These are phyloP conservation scores for Columba livia DNA, from an alignment of 2,113 vertebrate genomes.

Conservation along the genomic window DNA sequence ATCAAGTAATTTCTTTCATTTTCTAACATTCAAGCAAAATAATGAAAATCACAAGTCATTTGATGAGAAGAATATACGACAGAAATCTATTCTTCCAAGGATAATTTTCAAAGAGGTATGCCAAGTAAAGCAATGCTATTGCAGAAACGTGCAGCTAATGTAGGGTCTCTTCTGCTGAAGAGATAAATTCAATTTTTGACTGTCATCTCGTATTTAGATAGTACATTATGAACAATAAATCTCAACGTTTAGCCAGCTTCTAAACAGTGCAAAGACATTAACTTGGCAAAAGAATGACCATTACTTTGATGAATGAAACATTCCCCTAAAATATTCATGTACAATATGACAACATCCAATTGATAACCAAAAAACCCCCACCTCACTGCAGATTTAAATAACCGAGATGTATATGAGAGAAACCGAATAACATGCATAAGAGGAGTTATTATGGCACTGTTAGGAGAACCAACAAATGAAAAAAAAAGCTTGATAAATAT, in stretches of 20 bases:
- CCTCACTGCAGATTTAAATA: background rate
- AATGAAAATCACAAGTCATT: slow-evolving; percentile 64
- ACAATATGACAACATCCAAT: slow-evolving; percentile 21
- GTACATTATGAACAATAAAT: slow-evolving; percentile 53
- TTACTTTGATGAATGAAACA: slow-evolving; percentile 63
- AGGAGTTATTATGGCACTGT: slow-evolving; percentile 42
- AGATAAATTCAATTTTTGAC: slow-evolving; percentile 62
- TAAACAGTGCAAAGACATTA: slow-evolving; percentile 47
- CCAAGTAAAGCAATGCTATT: slow-evolving; percentile 51
- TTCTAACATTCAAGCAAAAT: slow-evolving; percentile 71
- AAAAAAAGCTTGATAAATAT: slow-evolving; percentile 71
- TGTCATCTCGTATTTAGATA: slow-evolving; percentile 35
- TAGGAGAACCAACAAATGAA: slow-evolving; percentile 64
- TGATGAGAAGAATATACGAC: slow-evolving; percentile 33
- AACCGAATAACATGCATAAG: background rate
- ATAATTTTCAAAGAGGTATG: slow-evolving; percentile 57
- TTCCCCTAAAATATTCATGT: slow-evolving; percentile 62
- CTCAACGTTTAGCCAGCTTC: slow-evolving; percentile 26
- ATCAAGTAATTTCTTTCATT: slow-evolving; percentile 70
- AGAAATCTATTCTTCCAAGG: slow-evolving; percentile 55
- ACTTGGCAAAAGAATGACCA: slow-evolving; percentile 66
- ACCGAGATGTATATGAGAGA: background rate
- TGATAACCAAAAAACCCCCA: background rate
- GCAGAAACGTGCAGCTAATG: slow-evolving; percentile 50
- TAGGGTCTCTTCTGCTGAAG: slow-evolving; percentile 44